A percentile compares a stretch with the other conserved stretches of the same genome.
Evolutionary conservation across 2,888 invertebrate genomes (phyloP).

Genomic region (Plagodis dolabraria): DNA sequence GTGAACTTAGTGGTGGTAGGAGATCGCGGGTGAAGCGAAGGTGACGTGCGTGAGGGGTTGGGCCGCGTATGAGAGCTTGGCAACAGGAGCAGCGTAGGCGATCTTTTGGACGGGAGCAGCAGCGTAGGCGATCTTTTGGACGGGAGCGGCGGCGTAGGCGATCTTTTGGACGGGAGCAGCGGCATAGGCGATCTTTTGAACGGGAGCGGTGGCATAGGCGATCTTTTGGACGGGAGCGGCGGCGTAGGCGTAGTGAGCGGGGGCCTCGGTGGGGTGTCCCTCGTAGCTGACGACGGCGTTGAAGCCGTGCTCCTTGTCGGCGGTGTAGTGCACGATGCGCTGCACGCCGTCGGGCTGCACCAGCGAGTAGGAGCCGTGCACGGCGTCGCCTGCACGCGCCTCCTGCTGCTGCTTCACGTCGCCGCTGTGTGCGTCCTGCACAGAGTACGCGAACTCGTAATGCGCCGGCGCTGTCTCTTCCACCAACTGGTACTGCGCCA

Average conservation of each 20-base stretch:
- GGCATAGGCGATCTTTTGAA: constrained; percentile 40
- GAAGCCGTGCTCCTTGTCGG: constrained; percentile 74
- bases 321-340: constrained; percentile 76
- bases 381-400: constrained; percentile 69
- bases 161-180: constrained; percentile 40
- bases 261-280: constrained; percentile 59
- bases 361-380: constrained; percentile 77
- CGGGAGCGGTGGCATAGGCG: constrained; percentile 42
- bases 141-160: constrained; percentile 46
- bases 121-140: constrained; percentile 39
- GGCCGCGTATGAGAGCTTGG: constrained; percentile 40
- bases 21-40: constrained; percentile 43
- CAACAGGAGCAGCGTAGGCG: constrained; percentile 46
- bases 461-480: constrained; percentile 68
- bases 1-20: constrained; percentile 29
- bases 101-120: constrained; percentile 51
- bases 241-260: constrained; percentile 42
- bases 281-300: constrained; percentile 77
- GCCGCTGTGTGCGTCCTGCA: constrained; percentile 72
- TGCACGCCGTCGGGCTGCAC: constrained; percentile 76
- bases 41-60: constrained; percentile 19
- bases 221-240: constrained; percentile 10
- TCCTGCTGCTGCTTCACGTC: constrained; percentile 79
- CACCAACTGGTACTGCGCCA: constrained; percentile 52
- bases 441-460: constrained; percentile 76